Conservation (phyloP, 1,140 invertebrate genomes). For the Drosophila ananassae region DNA sequence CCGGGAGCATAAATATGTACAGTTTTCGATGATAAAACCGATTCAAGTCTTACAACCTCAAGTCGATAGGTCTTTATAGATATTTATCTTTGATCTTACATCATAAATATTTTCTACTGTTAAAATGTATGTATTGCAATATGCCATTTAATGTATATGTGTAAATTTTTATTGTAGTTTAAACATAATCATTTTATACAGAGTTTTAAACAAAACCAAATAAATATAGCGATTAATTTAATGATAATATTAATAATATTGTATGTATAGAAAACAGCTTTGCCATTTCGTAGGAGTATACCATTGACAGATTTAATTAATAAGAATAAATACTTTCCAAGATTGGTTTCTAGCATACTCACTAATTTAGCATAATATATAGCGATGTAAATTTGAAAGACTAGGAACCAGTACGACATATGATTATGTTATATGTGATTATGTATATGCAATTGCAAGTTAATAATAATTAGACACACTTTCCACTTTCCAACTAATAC, state of each 20-base stretch:
- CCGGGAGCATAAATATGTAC: conserved; percentile 31
- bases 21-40: conserved; percentile 20
- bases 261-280: conserved; percentile 58
- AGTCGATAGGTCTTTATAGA: conserved; percentile 47
- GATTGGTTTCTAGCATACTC: conserved; percentile 44
- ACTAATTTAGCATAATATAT: conserved; percentile 63
- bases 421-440: conserved; percentile 59
- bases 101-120: conserved; percentile 36
- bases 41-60: conserved; percentile 55
- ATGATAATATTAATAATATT: conserved; percentile 34
- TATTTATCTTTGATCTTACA: conserved; percentile 43
- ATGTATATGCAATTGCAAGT: conserved; percentile 11
- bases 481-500: conserved; percentile 16
- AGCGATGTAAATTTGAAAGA: conserved; percentile 67
- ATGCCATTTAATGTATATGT: conserved; percentile 49
- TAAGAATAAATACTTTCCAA: conserved; percentile 76
- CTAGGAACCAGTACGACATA: conserved; percentile 78
- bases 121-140: conserved; percentile 67
- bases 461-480: conserved; percentile 35
- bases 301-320: conserved; percentile 59
- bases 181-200: conserved; percentile 61
- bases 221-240: conserved; percentile 40
- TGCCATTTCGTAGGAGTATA: conserved; percentile 60
- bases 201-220: conserved; percentile 35
- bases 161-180: conserved; percentile 49